These are phyloP conservation scores for Pseudochirops cupreus DNA, from an alignment of 2,797 vertebrate species.

Conservation along the genomic window DNA sequence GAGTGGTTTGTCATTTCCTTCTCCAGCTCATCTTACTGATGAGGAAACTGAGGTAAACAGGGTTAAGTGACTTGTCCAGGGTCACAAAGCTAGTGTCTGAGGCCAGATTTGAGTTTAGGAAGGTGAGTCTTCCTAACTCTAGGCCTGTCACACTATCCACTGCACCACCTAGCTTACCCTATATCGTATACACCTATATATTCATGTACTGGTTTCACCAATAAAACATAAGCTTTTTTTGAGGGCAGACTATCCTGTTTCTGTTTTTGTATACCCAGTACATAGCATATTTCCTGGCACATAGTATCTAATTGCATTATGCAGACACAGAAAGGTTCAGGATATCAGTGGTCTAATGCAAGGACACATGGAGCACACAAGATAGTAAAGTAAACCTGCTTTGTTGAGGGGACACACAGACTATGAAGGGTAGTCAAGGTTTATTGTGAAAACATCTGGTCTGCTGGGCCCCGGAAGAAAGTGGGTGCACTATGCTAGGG, in stretches of 20 bases:
- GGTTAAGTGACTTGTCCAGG: no score
- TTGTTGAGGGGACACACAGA: background rate
- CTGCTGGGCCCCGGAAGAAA: background rate
- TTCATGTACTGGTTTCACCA: background rate
- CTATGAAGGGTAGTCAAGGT: background rate
- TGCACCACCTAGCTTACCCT: no score
- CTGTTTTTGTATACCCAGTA: background rate
- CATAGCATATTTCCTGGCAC: background rate
- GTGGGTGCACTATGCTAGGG: background rate
- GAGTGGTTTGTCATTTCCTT: no score
- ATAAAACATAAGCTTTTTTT: background rate
- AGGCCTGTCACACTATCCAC: no score
- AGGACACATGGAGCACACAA: background rate
- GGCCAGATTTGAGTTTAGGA: no score
- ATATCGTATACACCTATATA: background rate
- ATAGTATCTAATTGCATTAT: background rate
- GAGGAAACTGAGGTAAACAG: no score
- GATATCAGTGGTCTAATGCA: background rate
- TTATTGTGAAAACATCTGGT: background rate
- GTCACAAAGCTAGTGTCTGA: no score
- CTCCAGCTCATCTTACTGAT: no score
- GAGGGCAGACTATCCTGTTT: background rate
- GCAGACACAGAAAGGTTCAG: background rate
- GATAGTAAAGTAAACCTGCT: background rate
- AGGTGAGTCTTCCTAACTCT: no score